Evolutionary conservation across 2,113 vertebrate species (phyloP).

Genomic region (Chloroceryle aenea): DNA sequence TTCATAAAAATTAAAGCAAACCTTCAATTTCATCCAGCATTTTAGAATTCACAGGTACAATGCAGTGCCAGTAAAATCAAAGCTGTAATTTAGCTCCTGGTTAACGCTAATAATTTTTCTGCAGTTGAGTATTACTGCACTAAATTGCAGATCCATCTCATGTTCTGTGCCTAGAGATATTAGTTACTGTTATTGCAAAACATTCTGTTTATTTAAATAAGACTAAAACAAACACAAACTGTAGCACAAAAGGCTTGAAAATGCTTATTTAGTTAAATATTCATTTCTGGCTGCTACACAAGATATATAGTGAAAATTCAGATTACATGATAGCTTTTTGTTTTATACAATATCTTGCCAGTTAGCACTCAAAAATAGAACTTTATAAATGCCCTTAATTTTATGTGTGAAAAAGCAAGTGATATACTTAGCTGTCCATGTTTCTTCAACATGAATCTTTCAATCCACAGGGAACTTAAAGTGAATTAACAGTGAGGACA

Average conservation of each 20-base stretch:
- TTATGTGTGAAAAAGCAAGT: constrained; percentile 10
- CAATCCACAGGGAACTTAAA: not conserved
- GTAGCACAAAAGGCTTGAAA: constrained; percentile 13
- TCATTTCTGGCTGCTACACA: not conserved
- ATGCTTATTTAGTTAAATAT: constrained; percentile 26
- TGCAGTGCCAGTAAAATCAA: not conserved
- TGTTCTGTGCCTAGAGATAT: not conserved
- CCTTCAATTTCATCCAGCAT: not conserved
- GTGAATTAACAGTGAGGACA: constrained; percentile 1
- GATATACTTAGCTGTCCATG: not conserved
- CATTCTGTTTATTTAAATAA: constrained; percentile 40
- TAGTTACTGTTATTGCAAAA: constrained; percentile 20
- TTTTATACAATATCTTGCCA: not conserved
- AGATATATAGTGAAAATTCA: not conserved
- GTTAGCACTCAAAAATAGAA: not conserved
- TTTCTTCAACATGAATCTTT: not conserved
- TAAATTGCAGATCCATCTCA: not conserved
- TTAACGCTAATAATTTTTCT: not conserved
- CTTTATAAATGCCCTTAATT: constrained; percentile 7
- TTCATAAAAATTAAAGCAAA: not conserved
- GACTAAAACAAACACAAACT: constrained; percentile 11
- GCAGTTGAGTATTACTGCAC: not conserved
- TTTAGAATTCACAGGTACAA: not conserved
- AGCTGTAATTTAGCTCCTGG: constrained; percentile 14
- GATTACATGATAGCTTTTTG: not conserved